phyloP scores from a whole-genome alignment of 2,797 vertebrate species.

The Nyctalus aviator region DNA sequence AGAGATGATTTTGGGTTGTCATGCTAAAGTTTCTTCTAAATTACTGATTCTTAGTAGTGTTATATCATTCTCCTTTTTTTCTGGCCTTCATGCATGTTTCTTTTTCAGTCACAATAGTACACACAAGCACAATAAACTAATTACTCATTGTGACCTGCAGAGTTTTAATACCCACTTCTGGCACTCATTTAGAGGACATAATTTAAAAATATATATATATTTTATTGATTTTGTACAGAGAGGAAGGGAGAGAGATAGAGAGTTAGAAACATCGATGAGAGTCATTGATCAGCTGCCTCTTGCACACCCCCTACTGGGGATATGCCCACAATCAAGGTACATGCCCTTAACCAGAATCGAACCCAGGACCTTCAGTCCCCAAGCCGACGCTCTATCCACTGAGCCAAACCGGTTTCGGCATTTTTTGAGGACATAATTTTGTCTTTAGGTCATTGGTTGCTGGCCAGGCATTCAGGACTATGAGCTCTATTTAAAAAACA shows the following conservation, averaged over 20 bases:
- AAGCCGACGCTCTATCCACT: no score
- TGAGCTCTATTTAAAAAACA: background rate
- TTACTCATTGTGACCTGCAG: background rate
- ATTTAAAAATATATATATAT: background rate
- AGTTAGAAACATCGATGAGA: no score
- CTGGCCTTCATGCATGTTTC: background rate
- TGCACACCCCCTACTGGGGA: no score
- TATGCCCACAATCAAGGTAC: no score
- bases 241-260: no score
- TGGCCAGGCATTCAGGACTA: background rate
- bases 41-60: background rate
- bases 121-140: background rate
- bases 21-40: background rate
- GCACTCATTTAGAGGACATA: background rate
- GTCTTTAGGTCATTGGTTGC: background rate
- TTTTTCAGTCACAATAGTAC: background rate
- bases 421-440: background rate
- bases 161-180: background rate
- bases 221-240: no score
- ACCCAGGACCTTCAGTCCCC: no score
- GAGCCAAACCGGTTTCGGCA: no score
- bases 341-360: no score
- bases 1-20: background rate
- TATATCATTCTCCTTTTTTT: background rate
- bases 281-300: no score